Evolutionary conservation across 37 sponge, comb jelly and placozoan species (phyloP), one percentile per base, ranked within the genome.

Genomic region (Ephydatia muelleri): DNA sequence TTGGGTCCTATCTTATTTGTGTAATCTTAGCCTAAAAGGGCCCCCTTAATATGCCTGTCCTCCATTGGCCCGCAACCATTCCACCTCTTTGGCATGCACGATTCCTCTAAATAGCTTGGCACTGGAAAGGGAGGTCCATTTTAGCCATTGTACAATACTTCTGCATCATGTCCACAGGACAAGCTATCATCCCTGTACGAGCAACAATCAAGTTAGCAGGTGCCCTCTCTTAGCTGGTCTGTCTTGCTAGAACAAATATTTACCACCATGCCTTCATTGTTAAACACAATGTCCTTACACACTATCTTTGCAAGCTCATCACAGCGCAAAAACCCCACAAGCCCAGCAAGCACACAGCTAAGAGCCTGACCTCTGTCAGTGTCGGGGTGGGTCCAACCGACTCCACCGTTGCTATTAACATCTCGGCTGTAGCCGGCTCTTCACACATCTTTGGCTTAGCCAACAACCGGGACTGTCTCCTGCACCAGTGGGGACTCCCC

Each of bases 101-200:
- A 82, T 14, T 4, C 83, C 83, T 26, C 83, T 36, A 74, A 82
- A 82, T 57, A 82, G 64, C 6, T 13, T 19, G 34, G 21, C 28
- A 5, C 72, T 65, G 13, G 26, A n/a, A 3, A 43, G 8, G 29
- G 8, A 11, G 16, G 4, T 16, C 8, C 3, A 70, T 31, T 8
- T 16, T 74, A 6, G 83, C 83, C 36, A 33, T 9, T 6, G 11
- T 5, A 30, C 65, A 34, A 37, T 80, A 80, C 5, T 69, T 3
- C 69, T 80, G 69, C 68, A 80, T 11, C 81, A 80, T 80, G 3
- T 68, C 68, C 22, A 80, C 81, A 25, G 81, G 81, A 30, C 81
- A 80, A 29, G 71, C 35, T 25, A 6, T 5, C 14, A 31, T 67
- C 11, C 81, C 69, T 4, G 81, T 80, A 29, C 81, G 65, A 19